Evolutionary conservation across 1,140 invertebrate genomes (phyloP).

Genomic region (Latrodectus geometricus): DNA sequence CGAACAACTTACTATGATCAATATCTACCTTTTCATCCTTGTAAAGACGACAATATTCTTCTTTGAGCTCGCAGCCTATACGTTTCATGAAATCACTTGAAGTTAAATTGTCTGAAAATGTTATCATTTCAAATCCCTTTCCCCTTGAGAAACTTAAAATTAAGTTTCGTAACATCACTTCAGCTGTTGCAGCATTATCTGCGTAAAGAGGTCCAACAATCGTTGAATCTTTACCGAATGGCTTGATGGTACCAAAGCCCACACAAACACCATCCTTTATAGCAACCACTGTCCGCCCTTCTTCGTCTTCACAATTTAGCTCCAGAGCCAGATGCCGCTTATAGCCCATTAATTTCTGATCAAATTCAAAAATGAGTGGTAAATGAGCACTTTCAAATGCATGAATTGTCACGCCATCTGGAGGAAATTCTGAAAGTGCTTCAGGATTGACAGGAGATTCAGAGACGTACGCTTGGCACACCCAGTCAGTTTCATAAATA

Average conservation of each 20-base stretch:
- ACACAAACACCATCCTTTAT: conserved; percentile 46
- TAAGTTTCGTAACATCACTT: conserved; percentile 57
- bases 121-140: conserved; percentile 61
- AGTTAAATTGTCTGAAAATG: conserved; percentile 56
- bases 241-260: conserved; percentile 62
- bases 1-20: conserved; percentile 61
- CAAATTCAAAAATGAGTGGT: conserved; percentile 51
- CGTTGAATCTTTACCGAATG: conserved; percentile 43
- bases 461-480: background rate
- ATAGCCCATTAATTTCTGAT: conserved; percentile 45
- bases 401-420: conserved; percentile 1
- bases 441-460: conserved; percentile 7
- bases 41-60: conserved; percentile 62
- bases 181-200: conserved; percentile 58
- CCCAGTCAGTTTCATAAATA: conserved; percentile 20
- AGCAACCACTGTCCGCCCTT: conserved; percentile 53
- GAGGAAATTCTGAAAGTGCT: background rate
- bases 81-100: conserved; percentile 52
- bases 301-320: conserved; percentile 43
- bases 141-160: conserved; percentile 26
- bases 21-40: conserved; percentile 45
- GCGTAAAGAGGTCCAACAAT: conserved; percentile 64
- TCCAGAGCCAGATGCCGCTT: conserved; percentile 37
- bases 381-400: background rate
- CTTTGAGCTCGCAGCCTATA: conserved; percentile 46